These are phyloP conservation scores for Propithecus coquereli DNA, from an alignment of 2,113 vertebrate species.

Conservation along the genomic window DNA sequence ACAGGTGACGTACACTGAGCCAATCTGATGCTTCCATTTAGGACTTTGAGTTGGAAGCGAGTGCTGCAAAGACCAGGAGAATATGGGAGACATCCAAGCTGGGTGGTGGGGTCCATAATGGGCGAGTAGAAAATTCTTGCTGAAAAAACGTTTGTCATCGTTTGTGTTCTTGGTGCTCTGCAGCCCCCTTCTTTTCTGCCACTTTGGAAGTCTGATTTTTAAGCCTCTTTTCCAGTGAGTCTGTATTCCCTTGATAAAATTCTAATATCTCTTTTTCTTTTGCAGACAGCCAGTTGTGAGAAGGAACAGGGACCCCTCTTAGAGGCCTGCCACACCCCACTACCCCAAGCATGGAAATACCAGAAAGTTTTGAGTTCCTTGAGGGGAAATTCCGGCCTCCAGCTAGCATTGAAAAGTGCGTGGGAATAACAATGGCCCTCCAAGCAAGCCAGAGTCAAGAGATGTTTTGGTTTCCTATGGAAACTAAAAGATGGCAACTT, in stretches of 20 bases:
- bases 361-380: too few species aligned
- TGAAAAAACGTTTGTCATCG: neutral
- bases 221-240: neutral
- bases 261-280: neutral
- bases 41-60: neutral
- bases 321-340: too few species aligned
- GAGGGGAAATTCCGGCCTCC: too few species aligned
- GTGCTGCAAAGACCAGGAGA: neutral
- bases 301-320: too few species aligned
- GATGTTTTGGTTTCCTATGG: too few species aligned
- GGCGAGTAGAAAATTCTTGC: neutral
- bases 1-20: neutral
- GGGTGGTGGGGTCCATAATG: too few species aligned
- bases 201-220: neutral
- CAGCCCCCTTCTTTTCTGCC: neutral
- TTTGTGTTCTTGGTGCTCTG: neutral
- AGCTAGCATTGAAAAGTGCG: too few species aligned
- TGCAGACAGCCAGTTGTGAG: neutral
- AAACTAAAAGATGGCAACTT: too few species aligned
- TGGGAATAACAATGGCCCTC: too few species aligned
- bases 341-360: too few species aligned
- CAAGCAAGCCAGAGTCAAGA: too few species aligned
- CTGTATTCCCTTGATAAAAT: neutral
- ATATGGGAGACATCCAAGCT: neutral
- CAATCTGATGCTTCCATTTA: neutral